Evolutionary conservation across 2,797 vertebrate species (phyloP).

Genomic region (Cetoscarus ocellatus): DNA sequence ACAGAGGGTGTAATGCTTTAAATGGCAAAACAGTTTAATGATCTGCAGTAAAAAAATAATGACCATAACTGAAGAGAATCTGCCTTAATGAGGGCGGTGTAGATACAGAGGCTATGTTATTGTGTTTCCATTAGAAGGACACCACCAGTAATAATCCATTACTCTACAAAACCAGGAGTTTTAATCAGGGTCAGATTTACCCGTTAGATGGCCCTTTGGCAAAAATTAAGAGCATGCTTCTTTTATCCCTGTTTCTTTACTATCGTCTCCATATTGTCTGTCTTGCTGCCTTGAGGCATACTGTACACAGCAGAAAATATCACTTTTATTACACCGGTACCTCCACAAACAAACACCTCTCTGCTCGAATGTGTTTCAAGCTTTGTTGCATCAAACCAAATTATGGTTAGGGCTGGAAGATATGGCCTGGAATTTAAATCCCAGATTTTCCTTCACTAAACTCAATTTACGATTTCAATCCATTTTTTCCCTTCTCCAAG

Average conservation of each 20-base stretch:
- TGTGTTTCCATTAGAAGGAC: slow-evolving; percentile 22
- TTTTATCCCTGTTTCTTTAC: background rate
- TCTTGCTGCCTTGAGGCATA: background rate
- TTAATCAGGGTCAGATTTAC: slow-evolving; percentile 12
- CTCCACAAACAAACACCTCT: background rate
- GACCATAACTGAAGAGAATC: slow-evolving; percentile 46
- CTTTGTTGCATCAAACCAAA: too few relatives aligned
- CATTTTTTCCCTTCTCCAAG: too few relatives aligned
- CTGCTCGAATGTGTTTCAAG: too few relatives aligned
- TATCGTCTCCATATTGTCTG: background rate
- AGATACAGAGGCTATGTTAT: slow-evolving; percentile 19
- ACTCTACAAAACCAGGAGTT: slow-evolving; percentile 11
- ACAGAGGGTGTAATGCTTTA: slow-evolving; percentile 47
- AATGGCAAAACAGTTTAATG: slow-evolving; percentile 70
- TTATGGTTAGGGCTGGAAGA: too few relatives aligned
- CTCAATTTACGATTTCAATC: too few relatives aligned
- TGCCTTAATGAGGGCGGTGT: slow-evolving; percentile 31
- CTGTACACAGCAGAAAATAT: too few relatives aligned
- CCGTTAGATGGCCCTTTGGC: too few relatives aligned
- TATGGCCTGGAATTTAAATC: too few relatives aligned
- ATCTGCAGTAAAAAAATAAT: slow-evolving; percentile 50
- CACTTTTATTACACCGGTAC: background rate
- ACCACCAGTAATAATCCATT: slow-evolving; percentile 1
- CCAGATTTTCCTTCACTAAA: too few relatives aligned
- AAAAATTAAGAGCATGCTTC: background rate